Percentiles rank a stretch among this genome's conserved stretches.
These are phyloP conservation scores for Melieria omissa DNA, from an alignment of 2,888 invertebrate species.

Conservation along the genomic window DNA sequence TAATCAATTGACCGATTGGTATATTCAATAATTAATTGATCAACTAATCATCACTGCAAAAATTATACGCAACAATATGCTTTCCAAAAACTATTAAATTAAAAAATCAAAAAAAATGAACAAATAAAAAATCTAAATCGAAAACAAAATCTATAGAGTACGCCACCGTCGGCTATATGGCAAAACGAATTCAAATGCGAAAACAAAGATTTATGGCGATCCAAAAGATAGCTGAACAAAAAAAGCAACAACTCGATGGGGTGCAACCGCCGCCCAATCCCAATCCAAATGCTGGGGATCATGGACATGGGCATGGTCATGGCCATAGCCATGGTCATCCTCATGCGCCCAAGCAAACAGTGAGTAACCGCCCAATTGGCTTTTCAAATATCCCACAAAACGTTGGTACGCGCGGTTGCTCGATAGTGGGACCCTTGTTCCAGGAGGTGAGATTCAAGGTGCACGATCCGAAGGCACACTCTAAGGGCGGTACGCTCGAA, in stretches of 20 bases:
- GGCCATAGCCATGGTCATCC: conserved; percentile 69
- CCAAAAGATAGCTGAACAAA: conserved; percentile 92
- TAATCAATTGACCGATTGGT: no score
- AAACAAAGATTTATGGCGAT: conserved; percentile 91
- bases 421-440: conserved; percentile 75
- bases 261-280: conserved; percentile 81
- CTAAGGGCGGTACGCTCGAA: conserved; percentile 90
- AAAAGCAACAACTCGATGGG: conserved; percentile 86
- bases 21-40: no score
- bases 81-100: conserved; percentile 40
- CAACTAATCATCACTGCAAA: no score
- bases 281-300: conserved; percentile 73
- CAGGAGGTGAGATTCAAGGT: conserved; percentile 97
- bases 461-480: conserved; percentile 92
- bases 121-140: conserved; percentile 33
- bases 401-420: conserved; percentile 70
- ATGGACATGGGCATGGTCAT: conserved; percentile 67
- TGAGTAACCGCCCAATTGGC: conserved; percentile 69
- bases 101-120: conserved; percentile 43
- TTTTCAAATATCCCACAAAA: conserved; percentile 68
- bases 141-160: conserved; percentile 77
- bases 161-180: conserved; percentile 98
- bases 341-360: conserved; percentile 68
- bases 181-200: conserved; percentile 95
- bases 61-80: conserved; percentile 16